Evolutionary conservation across 53 echinoderm and acorn worm genomes (phyloP), one percentile per base, ranked within the genome.

Genomic region (Hippasteria phrygiana): DNA sequence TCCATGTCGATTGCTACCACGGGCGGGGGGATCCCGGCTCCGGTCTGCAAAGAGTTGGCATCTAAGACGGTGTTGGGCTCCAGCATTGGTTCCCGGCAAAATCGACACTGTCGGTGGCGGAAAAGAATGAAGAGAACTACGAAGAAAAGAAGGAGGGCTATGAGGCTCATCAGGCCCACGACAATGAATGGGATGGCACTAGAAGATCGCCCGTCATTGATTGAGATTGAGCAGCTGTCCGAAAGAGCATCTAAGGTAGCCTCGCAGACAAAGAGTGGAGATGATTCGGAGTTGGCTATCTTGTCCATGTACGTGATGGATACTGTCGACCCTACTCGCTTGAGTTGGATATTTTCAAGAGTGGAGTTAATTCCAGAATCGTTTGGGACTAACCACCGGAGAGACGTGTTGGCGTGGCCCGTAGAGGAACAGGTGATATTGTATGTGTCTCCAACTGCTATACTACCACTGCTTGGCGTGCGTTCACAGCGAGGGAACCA

Each of bases 91-190:
- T 62, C 32, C 54, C 91, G 92, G 86, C 93, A 97, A 63, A 88
- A 84, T 20, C 95, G 82, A 67, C 97, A 97, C 65, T 88, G 95
- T 1, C 95, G 77, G 50, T 93, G 95, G 17, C 95, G 71, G 50
- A 95, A 91, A 17, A 97, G 63, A 38, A 97, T 90, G 17, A 90
- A 88, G 13, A 97, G 41, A 27, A 97, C 93, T 14, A 93, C 84
- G 46, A 93, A 43, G 54, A 97, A 97, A 20, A 97, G 74, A 35
- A 96, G 75, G 7, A 94, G 67, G 45, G 93, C 96, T 17, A 97
- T 90, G n/a, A 92, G 88, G 34, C 93, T 90, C 36, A 97, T 90
- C 13, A 95, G 67, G 22, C 95, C 93, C 35, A 95, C 93, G 39
- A 97, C 84, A 39, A 94, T 83, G 77, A 81, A 92, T 1, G 94